Evolutionary conservation across 2,113 vertebrate genomes (phyloP), one percentile per base, ranked within the genome.

Genomic region (Porphyrio hochstetteri): DNA sequence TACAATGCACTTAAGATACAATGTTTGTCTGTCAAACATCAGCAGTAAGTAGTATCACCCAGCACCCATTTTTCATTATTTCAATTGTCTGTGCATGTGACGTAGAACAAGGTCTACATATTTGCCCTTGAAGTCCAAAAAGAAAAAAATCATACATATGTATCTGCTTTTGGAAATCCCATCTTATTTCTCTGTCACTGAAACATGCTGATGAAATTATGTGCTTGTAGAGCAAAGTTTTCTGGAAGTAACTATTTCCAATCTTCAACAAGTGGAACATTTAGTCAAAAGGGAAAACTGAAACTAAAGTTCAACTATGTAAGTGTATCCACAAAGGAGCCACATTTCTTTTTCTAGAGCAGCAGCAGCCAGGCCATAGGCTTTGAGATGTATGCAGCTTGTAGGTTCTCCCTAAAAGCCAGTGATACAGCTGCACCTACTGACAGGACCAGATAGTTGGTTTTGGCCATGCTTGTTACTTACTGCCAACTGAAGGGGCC

Each of bases 281-380:
- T 61, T 38, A 68, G 23, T 7, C 48, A 24, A 79, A 82, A 67
- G 18, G 15, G 8, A 13, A 53, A 68, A 61, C 44, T 3, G 5
- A 36, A 60, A 38, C 31, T 61, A 57, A 61, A 76, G 93, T 81
- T 92, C 69, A 96, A 64, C 52, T 93, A 82, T 3, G 3, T 27
- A 80, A 46, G 25, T 82, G 69, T 72, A 87, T 59, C 57, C 90
- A 63, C 85, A 91, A 92, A 96, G 85, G 64, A 19, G 36, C 68
- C 93, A 96, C 63, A 55, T 74, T 52, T 81, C 8, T 94, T 75
- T 64, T 88, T 88, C 76, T 82, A 95, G 50, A 70, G 72, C 72
- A 67, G 68, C 29, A 78, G 84, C 55, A 87, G 83, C 29, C 21
- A 88, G 35, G 15, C n/a, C 21, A 53, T 3, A 31, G 31, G n/a